phyloP scores from a whole-genome alignment of 2,113 vertebrate genomes.

The Daboia siamensis region DNA sequence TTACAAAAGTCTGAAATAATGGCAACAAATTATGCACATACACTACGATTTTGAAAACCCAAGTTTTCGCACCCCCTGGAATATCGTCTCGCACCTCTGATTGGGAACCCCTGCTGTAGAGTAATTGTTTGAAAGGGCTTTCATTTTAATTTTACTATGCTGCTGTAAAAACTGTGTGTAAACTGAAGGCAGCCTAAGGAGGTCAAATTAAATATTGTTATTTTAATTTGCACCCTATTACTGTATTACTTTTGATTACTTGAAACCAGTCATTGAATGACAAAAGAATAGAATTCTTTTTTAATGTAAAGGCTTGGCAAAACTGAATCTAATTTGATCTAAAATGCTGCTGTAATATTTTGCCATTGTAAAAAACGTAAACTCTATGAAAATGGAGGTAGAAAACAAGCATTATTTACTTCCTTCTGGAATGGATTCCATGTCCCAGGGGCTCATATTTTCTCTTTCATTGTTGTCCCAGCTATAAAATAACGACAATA shows the following conservation, averaged over 20 bases:
- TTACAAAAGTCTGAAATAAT: too few relatives aligned
- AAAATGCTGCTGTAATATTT: neutral
- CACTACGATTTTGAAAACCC: too few relatives aligned
- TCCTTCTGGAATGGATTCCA: conserved; percentile 96
- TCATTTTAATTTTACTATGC: neutral
- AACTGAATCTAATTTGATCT: neutral
- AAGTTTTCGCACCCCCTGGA: too few relatives aligned
- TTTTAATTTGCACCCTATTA: neutral
- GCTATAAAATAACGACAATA: conserved; percentile 65
- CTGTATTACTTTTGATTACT: neutral
- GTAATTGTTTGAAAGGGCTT: neutral
- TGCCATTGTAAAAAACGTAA: neutral
- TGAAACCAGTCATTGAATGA: neutral
- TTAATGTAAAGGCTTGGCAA: neutral
- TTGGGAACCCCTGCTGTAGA: too few relatives aligned
- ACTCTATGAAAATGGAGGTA: conserved; percentile 20
- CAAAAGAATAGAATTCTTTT: neutral
- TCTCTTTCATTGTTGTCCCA: conserved; percentile 97
- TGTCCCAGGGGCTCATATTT: conserved; percentile 99
- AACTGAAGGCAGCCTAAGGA: neutral
- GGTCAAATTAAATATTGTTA: neutral
- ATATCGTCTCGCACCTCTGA: too few relatives aligned
- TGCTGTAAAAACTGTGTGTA: neutral
- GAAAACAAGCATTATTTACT: conserved; percentile 69
- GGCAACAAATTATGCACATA: too few relatives aligned